These are phyloP conservation scores for Exocentrus adspersus DNA, from an alignment of 2,888 invertebrate species.

Conservation along the genomic window DNA sequence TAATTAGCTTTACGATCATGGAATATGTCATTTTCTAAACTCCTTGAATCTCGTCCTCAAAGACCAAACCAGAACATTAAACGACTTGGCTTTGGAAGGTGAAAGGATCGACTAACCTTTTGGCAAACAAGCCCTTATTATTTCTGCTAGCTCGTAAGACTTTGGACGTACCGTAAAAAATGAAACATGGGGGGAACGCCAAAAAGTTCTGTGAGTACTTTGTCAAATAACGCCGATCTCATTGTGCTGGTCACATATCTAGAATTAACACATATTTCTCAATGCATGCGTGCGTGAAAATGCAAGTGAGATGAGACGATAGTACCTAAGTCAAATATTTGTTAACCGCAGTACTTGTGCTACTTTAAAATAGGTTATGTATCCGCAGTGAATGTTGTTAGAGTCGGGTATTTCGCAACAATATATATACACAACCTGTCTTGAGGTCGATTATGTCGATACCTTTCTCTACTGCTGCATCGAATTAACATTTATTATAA, in stretches of 20 bases:
- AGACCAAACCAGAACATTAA: too few relatives aligned
- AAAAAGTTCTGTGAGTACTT: too few relatives aligned
- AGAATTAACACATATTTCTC: not conserved
- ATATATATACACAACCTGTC: slow-evolving; percentile 43
- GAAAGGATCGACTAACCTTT: too few relatives aligned
- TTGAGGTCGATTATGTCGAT: slow-evolving; percentile 50
- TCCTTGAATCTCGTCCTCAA: too few relatives aligned
- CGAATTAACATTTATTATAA: slow-evolving; percentile 18
- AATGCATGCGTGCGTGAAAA: slow-evolving; percentile 8
- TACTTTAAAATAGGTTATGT: slow-evolving; percentile 45
- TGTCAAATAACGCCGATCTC: not conserved
- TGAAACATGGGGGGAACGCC: too few relatives aligned
- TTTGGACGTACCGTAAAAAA: too few relatives aligned
- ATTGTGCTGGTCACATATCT: not conserved
- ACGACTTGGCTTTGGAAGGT: too few relatives aligned
- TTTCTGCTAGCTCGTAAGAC: too few relatives aligned
- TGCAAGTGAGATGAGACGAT: slow-evolving; percentile 22
- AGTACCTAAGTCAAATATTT: slow-evolving; percentile 15
- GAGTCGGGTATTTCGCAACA: slow-evolving; percentile 35
- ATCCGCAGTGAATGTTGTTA: slow-evolving; percentile 40
- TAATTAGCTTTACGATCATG: too few relatives aligned
- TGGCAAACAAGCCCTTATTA: too few relatives aligned
- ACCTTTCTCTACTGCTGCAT: slow-evolving; percentile 47
- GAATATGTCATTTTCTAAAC: too few relatives aligned
- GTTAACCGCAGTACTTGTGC: slow-evolving; percentile 30